phyloP scores from a whole-genome alignment of 2,113 vertebrate species.

The Panthera leo region DNA sequence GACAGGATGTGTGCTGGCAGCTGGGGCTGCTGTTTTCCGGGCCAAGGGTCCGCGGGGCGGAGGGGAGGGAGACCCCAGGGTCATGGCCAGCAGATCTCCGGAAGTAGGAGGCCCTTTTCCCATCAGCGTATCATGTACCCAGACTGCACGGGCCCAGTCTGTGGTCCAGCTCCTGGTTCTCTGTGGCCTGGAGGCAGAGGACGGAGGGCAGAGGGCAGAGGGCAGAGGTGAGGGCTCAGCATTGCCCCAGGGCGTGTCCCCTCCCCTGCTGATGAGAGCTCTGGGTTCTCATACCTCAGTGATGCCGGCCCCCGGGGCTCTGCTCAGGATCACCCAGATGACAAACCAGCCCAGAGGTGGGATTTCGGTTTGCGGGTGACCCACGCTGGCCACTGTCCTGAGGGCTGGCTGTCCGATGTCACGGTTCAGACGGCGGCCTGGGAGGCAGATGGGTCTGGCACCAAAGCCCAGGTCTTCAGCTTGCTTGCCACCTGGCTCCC shows the following conservation, averaged over 20 bases:
- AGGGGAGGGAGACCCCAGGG: background rate
- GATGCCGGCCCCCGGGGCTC: background rate
- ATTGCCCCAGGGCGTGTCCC: background rate
- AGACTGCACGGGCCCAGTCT: background rate
- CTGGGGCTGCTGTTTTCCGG: background rate
- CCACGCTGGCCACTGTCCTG: fast-evolving
- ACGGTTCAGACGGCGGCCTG: fast-evolving
- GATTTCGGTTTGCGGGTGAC: background rate
- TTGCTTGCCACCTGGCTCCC: background rate
- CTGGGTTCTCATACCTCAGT: background rate
- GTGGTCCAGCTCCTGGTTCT: background rate
- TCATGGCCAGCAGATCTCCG: background rate
- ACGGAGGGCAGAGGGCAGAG: background rate
- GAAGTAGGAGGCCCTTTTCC: background rate
- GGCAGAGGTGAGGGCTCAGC: background rate
- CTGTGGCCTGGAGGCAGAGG: background rate
- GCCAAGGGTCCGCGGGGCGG: fast-evolving
- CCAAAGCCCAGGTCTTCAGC: too few relatives aligned
- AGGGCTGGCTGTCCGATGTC: background rate
- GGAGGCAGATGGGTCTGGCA: background rate
- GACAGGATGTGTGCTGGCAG: background rate
- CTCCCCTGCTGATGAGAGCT: fast-evolving
- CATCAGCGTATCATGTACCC: fast-evolving
- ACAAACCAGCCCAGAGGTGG: fast-evolving
- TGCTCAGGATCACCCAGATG: background rate